These are phyloP conservation scores for Stictocephala bisonia DNA, from an alignment of 2,888 invertebrate genomes.

Conservation along the genomic window DNA sequence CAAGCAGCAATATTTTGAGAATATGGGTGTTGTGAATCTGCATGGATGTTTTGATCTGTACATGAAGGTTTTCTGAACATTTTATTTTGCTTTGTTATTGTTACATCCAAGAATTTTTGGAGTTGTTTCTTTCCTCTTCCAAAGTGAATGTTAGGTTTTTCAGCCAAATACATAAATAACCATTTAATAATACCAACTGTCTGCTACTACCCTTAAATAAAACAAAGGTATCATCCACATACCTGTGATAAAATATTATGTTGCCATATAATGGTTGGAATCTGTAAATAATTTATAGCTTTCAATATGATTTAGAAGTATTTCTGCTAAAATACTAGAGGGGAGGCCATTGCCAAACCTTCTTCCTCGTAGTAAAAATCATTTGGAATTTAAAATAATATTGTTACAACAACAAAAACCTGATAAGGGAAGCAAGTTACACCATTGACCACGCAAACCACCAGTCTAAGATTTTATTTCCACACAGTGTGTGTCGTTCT, in stretches of 20 bases:
- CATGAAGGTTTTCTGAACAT: not conserved
- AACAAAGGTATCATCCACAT: not conserved
- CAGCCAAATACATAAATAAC: not conserved
- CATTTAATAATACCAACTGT: not conserved
- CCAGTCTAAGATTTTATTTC: too few relatives aligned
- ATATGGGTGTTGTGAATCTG: not conserved
- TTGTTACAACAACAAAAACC: too few relatives aligned
- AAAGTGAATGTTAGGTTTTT: not conserved
- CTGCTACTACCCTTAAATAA: not conserved
- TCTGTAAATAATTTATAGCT: not conserved
- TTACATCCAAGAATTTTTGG: not conserved
- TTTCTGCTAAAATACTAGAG: conserved; percentile 9
- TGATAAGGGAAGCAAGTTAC: too few relatives aligned
- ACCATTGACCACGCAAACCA: too few relatives aligned
- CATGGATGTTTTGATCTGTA: not conserved
- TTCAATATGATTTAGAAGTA: conserved; percentile 6
- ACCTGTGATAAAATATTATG: not conserved
- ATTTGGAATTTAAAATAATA: conserved; percentile 11
- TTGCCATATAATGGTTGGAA: not conserved
- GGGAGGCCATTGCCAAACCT: not conserved
- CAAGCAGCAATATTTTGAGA: not conserved
- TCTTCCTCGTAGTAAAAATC: conserved; percentile 5
- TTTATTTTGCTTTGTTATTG: not conserved
- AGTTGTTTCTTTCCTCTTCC: not conserved
- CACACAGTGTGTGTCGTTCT: too few relatives aligned